Percentiles rank a stretch among this genome's conserved stretches.
phyloP scores from a whole-genome alignment of 2,888 invertebrate species.

The Metacarcinus magister region DNA sequence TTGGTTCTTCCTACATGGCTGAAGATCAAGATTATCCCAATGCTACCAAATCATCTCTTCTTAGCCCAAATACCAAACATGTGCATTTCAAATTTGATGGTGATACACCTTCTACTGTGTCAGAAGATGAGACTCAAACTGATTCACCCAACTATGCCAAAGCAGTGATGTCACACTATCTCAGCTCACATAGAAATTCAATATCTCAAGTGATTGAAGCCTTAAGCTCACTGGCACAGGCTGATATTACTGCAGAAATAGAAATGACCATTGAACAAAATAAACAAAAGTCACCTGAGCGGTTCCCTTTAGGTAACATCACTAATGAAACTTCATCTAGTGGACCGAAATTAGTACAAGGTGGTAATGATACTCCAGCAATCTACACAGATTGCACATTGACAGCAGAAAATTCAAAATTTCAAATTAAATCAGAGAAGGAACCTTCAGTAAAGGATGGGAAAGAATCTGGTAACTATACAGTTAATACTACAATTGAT shows the following conservation, averaged over 20 bases:
- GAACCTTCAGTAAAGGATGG: background rate
- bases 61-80: constrained; percentile 79
- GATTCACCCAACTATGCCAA: constrained; percentile 80
- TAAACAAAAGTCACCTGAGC: constrained; percentile 47
- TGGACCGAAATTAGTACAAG: background rate
- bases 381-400: background rate
- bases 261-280: constrained; percentile 78
- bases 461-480: background rate
- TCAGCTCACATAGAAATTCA: constrained; percentile 81
- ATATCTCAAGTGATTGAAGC: constrained; percentile 82
- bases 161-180: constrained; percentile 77
- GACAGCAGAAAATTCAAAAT: background rate
- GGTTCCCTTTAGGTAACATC: background rate
- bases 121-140: constrained; percentile 66
- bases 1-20: constrained; percentile 49
- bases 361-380: background rate
- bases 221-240: constrained; percentile 78
- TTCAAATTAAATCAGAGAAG: background rate
- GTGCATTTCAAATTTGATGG: constrained; percentile 81
- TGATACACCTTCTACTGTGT: constrained; percentile 68
- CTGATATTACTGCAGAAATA: constrained; percentile 80
- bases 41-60: constrained; percentile 70
- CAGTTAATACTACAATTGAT: constrained; percentile 16
- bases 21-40: constrained; percentile 66
- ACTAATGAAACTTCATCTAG: background rate